A percentile compares a stretch with the other conserved stretches of the same genome.
Evolutionary conservation across 2,888 invertebrate species (phyloP).

Genomic region (Acleris sparsana): DNA sequence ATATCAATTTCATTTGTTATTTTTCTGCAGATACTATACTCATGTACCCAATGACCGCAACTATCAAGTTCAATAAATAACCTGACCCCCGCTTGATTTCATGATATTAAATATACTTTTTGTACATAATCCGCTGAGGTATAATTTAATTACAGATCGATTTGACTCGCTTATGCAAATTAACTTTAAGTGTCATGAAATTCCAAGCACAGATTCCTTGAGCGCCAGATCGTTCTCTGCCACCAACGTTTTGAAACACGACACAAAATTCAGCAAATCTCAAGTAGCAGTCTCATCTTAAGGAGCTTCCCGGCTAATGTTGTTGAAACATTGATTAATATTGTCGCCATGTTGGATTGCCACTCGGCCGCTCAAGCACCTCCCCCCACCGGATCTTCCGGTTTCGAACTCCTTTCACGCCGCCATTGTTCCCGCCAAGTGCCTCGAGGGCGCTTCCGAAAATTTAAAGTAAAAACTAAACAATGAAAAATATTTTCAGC

Average conservation of each 20-base stretch:
- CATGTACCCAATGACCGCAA: too few relatives aligned
- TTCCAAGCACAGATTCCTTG: too few relatives aligned
- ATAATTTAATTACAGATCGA: too few relatives aligned
- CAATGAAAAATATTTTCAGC: slow-evolving; percentile 49
- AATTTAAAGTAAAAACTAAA: slow-evolving; percentile 48
- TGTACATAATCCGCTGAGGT: too few relatives aligned
- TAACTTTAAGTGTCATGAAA: too few relatives aligned
- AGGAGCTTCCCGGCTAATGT: slow-evolving; percentile 67
- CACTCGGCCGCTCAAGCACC: slow-evolving; percentile 62
- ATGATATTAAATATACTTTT: too few relatives aligned
- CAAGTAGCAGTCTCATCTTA: slow-evolving; percentile 68
- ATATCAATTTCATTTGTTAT: too few relatives aligned
- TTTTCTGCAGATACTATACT: too few relatives aligned
- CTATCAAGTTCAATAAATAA: too few relatives aligned
- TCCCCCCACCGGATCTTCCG: slow-evolving; percentile 64
- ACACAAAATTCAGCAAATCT: slow-evolving; percentile 35
- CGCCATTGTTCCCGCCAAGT: slow-evolving; percentile 60
- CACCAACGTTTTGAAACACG: slow-evolving; percentile 1
- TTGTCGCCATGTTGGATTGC: slow-evolving; percentile 80
- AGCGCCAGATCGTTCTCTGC: too few relatives aligned
- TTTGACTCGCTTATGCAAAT: too few relatives aligned
- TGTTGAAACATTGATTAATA: slow-evolving; percentile 85
- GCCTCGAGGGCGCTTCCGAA: slow-evolving; percentile 54
- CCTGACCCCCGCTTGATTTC: too few relatives aligned
- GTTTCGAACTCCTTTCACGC: slow-evolving; percentile 62